A percentile compares a stretch with the other conserved stretches of the same genome.
phyloP scores from a whole-genome alignment of 2,113 vertebrate species.

The Dipodomys spectabilis region DNA sequence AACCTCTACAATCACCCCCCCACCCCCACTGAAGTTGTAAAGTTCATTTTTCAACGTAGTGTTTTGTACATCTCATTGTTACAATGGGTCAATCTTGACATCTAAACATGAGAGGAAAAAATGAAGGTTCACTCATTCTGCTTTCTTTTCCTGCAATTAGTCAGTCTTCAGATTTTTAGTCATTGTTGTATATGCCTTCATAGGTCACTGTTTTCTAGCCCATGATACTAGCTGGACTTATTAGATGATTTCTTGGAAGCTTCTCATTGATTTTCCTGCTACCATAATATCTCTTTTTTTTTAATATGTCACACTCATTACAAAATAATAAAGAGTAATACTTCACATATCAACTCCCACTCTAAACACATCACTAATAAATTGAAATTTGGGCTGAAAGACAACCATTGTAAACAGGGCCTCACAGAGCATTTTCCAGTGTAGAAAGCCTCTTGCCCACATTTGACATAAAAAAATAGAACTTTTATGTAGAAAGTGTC shows the following conservation, averaged over 20 bases:
- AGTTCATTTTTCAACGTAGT: too few species aligned
- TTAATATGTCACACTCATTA: background rate
- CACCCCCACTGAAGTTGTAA: too few species aligned
- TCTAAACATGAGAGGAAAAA: background rate
- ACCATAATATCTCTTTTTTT: background rate
- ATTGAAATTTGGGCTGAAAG: background rate
- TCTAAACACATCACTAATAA: background rate
- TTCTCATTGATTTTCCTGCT: slow-evolving; percentile 2
- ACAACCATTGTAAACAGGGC: too few species aligned
- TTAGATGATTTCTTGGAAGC: background rate
- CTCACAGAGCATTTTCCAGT: background rate
- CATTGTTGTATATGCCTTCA: too few species aligned
- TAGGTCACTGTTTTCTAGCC: background rate
- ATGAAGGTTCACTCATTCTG: background rate
- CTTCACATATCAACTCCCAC: background rate
- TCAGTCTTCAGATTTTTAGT: background rate
- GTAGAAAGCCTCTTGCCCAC: background rate
- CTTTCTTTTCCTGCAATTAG: background rate
- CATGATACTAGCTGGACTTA: background rate
- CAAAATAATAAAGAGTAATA: background rate
- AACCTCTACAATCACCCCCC: too few species aligned
- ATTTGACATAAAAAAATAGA: background rate
- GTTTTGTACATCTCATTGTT: too few species aligned
- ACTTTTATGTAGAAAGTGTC: background rate
- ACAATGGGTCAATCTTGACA: background rate